Conservation (phyloP, 1,140 invertebrate genomes). For the Polypedilum vanderplanki region DNA sequence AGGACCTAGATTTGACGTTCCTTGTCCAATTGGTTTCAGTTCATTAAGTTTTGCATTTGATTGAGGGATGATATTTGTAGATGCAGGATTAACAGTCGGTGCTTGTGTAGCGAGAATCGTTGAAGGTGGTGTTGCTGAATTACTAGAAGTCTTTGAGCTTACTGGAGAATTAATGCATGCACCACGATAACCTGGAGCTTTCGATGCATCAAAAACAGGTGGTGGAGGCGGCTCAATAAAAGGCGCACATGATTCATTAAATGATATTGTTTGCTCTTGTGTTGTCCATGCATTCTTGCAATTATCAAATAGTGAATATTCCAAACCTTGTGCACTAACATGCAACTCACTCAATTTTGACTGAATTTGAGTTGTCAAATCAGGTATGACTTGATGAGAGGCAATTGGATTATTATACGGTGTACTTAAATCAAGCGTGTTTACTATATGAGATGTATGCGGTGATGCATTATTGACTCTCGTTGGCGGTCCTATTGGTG, state of each 20-base stretch:
- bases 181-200: constrained; percentile 72
- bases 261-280: constrained; percentile 54
- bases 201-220: constrained; percentile 63
- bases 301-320: constrained; percentile 76
- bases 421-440: constrained; percentile 30
- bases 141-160: constrained; percentile 54
- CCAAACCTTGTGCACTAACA: constrained; percentile 44
- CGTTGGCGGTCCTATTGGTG: constrained; percentile 39
- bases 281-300: constrained; percentile 50
- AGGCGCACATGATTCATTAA: constrained; percentile 48
- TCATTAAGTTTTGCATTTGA: constrained; percentile 30
- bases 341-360: constrained; percentile 25
- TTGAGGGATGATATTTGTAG: constrained; percentile 36
- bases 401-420: constrained; percentile 27
- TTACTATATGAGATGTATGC: constrained; percentile 31
- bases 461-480: constrained; percentile 29
- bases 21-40: not conserved
- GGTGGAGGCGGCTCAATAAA: constrained; percentile 51
- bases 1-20: constrained; percentile 33
- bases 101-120: constrained; percentile 34
- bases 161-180: constrained; percentile 64
- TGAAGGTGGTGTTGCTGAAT: constrained; percentile 47
- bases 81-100: constrained; percentile 33
- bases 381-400: constrained; percentile 21
- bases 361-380: constrained; percentile 24